Base-by-base conservation (phyloP, 2,888 invertebrate species). In the Lithosia quadra region DNA sequence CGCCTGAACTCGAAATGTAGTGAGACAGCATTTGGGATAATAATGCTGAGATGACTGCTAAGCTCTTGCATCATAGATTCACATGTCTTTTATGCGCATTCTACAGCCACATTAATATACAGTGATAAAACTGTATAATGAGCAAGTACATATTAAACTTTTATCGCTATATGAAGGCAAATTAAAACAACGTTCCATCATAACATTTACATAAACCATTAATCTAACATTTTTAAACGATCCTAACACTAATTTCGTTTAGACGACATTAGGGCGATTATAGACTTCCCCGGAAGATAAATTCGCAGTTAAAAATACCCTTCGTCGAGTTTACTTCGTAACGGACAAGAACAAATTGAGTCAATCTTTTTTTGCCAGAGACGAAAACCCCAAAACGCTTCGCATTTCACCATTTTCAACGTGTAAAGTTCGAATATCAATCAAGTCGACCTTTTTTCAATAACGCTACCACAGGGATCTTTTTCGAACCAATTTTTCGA, bases 281-380 rank as follows among this genome's bases (percentile, higher is more conserved):
- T 87, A 85, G 88, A 87, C 88, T 88, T 84, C 77, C 84, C 85
- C 81, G 77, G 88, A 90, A 92, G 90, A 92, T 92, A 92, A 93
- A 92, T 91, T 88, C 86, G 88, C 87, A 90, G 88, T 92, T 92
- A 91, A 93, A 92, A 93, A 91, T 88, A 90, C 86, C 88, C 89
- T 88, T 86, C 88, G 88, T 86, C 74, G 88, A 92, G 92, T 93
- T 92, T 93, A 93, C 92, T 93, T 91, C 91, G 88, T 88, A 88
- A 88, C 92, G 90, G 94, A 94, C 94, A 93, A 90, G 91, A 91
- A 94, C 91, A 95, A 95, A 94, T 94, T 88, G 93, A 93, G 93
- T 92, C 94, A 91, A 92, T 94, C 91, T 93, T 93, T 93, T 92
- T 93, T 92, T 90, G 86, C 88, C 83, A 85, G 88, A 89, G 90